Evolutionary conservation across 2,797 vertebrate species (phyloP), one percentile per base, ranked within the genome.

Genomic region (Rousettus madagascariensis): DNA sequence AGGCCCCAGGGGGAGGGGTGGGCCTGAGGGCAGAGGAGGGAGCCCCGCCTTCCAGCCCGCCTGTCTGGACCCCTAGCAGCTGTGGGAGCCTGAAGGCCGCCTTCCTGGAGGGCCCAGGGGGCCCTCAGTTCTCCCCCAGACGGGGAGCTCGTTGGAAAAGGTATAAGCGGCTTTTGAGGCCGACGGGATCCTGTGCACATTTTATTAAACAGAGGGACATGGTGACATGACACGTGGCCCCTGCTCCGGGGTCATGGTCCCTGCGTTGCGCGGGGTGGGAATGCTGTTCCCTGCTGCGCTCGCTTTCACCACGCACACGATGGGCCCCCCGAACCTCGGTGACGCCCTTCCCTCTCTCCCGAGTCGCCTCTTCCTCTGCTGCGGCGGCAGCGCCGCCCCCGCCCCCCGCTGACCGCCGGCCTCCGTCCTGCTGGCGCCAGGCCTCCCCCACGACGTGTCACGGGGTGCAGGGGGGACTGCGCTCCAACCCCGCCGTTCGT

Each of bases 391-490:
- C 46, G 3, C 46, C 13, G 3, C 46, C 46, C 46, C 46, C 46
- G 13, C 2, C 46, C 46, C 46, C 12, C 12, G 46, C 46, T 3
- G 43, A 26, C 89, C 71, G 15, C 79, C 46, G 13, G 46, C 46
- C 41, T 69, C 12, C 38, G 30, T 91, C 69, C 36, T 26, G n/a
- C 94, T 90, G 77, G 24, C 95, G 86, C 92, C 30, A 49, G 68
- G 89, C 26, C 19, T 90, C 57, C 95, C 83, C 55, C 71, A 69
- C 20, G 90, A 6, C 43, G n/a, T 51, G 78, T 51, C 19, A 10
- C 0, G 36, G 65, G 86, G 80, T 11, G 43, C 55, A 2, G 0
- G 95, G 61, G 24, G 0, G 33, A 78, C 89, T 8, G 6, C 9
- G 55, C 9, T 9, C 24, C 55, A 88, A 82, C 55, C n/a, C 82